phyloP scores from a whole-genome alignment of 2,113 vertebrate species.

The Melozone crissalis region DNA sequence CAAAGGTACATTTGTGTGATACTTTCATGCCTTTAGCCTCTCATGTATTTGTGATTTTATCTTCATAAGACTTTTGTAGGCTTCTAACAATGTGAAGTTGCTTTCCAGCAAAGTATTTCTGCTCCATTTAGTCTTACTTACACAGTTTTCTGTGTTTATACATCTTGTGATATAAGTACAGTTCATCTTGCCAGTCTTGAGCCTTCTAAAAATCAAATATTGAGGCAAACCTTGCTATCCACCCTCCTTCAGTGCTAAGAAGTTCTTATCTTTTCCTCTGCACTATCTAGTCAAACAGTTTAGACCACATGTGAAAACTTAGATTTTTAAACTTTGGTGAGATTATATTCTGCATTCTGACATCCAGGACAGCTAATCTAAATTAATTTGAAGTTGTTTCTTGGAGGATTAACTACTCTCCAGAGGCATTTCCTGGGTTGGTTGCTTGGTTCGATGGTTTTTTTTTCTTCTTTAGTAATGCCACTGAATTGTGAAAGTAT shows the following conservation, averaged over 20 bases:
- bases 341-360: background rate
- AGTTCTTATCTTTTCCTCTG: background rate
- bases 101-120: background rate
- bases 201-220: background rate
- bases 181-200: background rate
- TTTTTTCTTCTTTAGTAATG: background rate
- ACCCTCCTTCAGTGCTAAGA: background rate
- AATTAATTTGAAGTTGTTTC: background rate
- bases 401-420: background rate
- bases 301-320: background rate
- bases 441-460: background rate
- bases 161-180: background rate
- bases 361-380: background rate
- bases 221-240: background rate
- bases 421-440: background rate
- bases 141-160: background rate
- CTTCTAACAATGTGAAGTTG: background rate
- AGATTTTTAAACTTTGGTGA: background rate
- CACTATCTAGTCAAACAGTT: background rate
- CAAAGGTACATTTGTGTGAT: background rate
- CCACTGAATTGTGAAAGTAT: background rate
- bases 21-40: background rate
- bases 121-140: background rate
- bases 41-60: background rate
- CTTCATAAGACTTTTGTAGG: background rate